Evolutionary conservation across 2,888 invertebrate species (phyloP).

Genomic region (Schizaphis graminum): DNA sequence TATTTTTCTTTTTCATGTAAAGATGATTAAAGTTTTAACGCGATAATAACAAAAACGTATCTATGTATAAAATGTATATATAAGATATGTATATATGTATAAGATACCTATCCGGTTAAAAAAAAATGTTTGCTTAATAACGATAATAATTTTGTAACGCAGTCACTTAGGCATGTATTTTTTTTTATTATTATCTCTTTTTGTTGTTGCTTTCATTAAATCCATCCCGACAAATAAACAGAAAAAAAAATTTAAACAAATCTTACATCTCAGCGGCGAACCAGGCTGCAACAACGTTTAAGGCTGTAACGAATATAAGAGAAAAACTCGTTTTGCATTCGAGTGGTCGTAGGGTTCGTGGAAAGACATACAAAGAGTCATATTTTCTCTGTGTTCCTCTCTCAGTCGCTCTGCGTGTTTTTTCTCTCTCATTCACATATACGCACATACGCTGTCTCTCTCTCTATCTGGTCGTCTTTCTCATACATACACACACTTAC

Average conservation of each 20-base stretch:
- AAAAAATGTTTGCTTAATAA: conserved; percentile 13
- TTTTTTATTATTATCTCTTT: background rate
- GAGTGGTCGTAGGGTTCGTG: conserved; percentile 8
- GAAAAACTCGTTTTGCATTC: conserved; percentile 54
- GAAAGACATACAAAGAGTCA: conserved; percentile 21
- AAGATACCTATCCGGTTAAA: background rate
- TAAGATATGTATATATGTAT: background rate
- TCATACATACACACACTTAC: background rate
- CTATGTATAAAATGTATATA: background rate
- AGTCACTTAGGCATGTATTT: conserved; percentile 8
- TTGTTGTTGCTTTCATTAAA: conserved; percentile 14
- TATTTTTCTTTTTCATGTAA: background rate
- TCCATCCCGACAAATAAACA: conserved; percentile 12
- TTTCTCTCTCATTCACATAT: background rate
- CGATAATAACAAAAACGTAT: background rate
- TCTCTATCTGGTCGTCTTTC: background rate
- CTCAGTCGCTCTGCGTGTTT: background rate
- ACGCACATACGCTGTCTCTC: background rate
- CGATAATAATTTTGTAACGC: background rate
- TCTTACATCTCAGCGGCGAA: background rate
- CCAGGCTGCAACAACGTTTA: background rate
- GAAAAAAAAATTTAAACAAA: background rate
- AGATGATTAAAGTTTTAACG: background rate
- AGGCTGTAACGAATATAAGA: conserved; percentile 1
- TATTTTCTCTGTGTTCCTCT: background rate